Percentiles rank a stretch among this genome's conserved stretches.
These are phyloP conservation scores for Calliphora vicina DNA, from an alignment of 1,140 invertebrate genomes.

Conservation along the genomic window DNA sequence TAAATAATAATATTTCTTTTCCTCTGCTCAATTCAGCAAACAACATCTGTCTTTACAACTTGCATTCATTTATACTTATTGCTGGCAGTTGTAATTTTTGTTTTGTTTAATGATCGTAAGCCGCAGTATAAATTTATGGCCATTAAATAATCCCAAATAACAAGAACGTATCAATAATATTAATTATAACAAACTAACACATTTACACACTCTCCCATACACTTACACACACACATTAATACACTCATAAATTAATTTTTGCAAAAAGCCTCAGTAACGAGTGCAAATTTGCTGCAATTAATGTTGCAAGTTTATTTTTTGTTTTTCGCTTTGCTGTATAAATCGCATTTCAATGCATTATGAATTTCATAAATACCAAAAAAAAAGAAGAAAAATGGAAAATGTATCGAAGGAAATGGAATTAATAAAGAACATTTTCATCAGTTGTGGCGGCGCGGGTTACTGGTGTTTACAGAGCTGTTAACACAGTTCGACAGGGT, in stretches of 20 bases:
- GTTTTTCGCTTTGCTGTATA: neutral
- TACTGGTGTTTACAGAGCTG: no score
- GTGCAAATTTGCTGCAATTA: neutral
- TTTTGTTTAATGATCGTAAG: neutral
- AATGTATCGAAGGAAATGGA: no score
- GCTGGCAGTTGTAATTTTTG: no score
- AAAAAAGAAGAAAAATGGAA: neutral
- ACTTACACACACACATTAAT: neutral
- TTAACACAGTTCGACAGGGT: no score
- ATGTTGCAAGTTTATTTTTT: neutral
- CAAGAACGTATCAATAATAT: neutral
- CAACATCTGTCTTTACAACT: neutral
- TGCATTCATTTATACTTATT: no score
- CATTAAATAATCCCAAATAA: constrained; percentile 1
- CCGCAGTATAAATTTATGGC: neutral
- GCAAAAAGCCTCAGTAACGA: neutral
- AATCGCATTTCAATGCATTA: neutral
- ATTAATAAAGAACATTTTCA: no score
- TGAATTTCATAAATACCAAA: neutral
- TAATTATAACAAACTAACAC: neutral
- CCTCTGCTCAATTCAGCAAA: neutral
- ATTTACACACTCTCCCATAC: neutral
- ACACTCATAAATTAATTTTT: neutral
- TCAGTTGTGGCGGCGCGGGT: no score
- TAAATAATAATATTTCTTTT: no score